A percentile compares a stretch with the other conserved stretches of the same genome.
Conservation (phyloP, 2,113 vertebrate genomes). For the Corythornis madagascariensis region DNA sequence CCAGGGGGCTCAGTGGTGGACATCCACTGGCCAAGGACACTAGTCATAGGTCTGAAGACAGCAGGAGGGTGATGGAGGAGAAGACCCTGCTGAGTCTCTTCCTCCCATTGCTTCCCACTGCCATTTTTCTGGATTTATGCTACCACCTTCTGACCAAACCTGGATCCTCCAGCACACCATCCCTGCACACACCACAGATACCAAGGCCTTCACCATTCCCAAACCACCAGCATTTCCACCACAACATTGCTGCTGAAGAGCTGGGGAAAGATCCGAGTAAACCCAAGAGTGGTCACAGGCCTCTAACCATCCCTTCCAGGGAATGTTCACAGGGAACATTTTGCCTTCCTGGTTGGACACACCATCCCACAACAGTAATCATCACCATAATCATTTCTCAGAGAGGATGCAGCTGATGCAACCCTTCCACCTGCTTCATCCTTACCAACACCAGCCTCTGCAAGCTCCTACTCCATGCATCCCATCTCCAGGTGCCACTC, state of each 20-base stretch:
- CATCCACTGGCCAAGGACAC: not conserved
- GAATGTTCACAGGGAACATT: not conserved
- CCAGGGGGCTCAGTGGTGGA: not conserved
- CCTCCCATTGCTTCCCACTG: not conserved
- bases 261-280: not conserved
- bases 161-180: not conserved
- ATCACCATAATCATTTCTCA: too few relatives aligned
- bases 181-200: not conserved
- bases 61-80: not conserved
- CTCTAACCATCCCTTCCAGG: not conserved
- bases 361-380: not conserved
- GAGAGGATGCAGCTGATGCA: not conserved
- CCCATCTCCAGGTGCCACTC: too few relatives aligned
- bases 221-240: not conserved
- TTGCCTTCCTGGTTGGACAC: not conserved
- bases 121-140: not conserved
- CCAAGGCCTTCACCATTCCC: not conserved
- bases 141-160: not conserved
- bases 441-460: not conserved
- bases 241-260: accelerated
- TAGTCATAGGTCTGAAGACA: not conserved
- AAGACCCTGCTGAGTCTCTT: not conserved
- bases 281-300: accelerated
- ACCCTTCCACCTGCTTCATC: not conserved
- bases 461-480: accelerated